Evolutionary conservation across 2,797 vertebrate genomes (phyloP), one percentile per base, ranked within the genome.

Genomic region (Phalanger gymnotis): DNA sequence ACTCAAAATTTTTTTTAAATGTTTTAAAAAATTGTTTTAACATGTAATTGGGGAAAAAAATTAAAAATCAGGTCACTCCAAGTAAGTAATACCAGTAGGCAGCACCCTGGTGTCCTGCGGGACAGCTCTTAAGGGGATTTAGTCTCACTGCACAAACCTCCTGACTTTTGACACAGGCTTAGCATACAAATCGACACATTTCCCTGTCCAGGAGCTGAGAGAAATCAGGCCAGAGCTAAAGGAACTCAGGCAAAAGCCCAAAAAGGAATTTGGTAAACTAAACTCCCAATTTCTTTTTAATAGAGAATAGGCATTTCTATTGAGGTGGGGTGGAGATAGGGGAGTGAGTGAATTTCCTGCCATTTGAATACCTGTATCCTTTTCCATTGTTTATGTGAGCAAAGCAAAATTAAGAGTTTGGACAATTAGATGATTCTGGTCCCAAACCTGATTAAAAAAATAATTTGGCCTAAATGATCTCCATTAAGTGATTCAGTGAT

Each of bases 341-440:
- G 40, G 40, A 51, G 7, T 51, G 40, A 34, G 16, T 30, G 55
- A 90, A 54, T 55, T 92, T 96, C 54, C 31, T n/a, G 6, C 14
- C 89, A 91, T 9, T 93, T 34, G n/a, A 53, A 90, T 28, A 73
- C 5, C 28, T 61, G 9, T 2, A n/a, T 34, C 91, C 53, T 47
- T 13, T 12, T 47, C 28, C 54, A 40, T 81, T 61, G 58, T 56
- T 95, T 91, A 95, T 30, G 54, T 0, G 51, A 47, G 51, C 53
- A 95, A 94, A 93, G 25, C 54, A 93, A 93, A 95, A 95, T 66
- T n/a, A 34, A 95, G 55, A 94, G 90, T 56, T 47, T 53, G 95
- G 73, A 91, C 19, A 94, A 92, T 94, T 13, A 34, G n/a, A 55
- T 28, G 92, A 92, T 90, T 87, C 7, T 51, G 16, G 53, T 40